phyloP scores from a whole-genome alignment of 1,140 invertebrate genomes.

The Rhyacophila brunnea region DNA sequence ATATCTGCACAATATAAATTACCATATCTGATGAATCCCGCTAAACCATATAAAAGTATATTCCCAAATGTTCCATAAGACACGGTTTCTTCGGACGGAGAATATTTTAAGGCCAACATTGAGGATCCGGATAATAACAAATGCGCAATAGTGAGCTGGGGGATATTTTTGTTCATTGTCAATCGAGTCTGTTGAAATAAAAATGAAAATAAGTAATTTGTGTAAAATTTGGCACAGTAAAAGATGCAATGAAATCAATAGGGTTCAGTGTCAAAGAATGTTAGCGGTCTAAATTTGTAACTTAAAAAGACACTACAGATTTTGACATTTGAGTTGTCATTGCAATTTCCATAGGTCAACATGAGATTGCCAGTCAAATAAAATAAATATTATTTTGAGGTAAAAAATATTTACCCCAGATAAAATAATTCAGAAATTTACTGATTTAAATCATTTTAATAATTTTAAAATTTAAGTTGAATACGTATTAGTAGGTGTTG shows the following conservation, averaged over 20 bases:
- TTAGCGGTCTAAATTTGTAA: slow-evolving; percentile 12
- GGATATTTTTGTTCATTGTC: slow-evolving; percentile 21
- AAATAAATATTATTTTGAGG: too few species aligned
- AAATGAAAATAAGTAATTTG: too few species aligned
- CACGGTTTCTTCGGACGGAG: slow-evolving; percentile 17
- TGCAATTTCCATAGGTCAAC: neutral
- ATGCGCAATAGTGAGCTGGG: slow-evolving; percentile 23
- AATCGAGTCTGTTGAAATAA: too few species aligned
- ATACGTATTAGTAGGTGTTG: too few species aligned
- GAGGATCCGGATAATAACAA: slow-evolving; percentile 19
- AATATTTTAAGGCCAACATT: slow-evolving; percentile 27
- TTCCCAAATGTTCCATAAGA: slow-evolving; percentile 29
- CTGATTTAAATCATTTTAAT: too few species aligned
- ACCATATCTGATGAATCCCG: slow-evolving; percentile 31
- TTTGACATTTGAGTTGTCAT: slow-evolving; percentile 17
- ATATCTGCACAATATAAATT: slow-evolving; percentile 8
- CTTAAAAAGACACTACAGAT: slow-evolving; percentile 10
- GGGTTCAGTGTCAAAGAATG: neutral
- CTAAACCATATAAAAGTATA: slow-evolving; percentile 28
- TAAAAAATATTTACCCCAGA: too few species aligned
- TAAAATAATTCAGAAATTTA: too few species aligned
- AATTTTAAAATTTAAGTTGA: too few species aligned
- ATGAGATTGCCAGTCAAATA: too few species aligned
- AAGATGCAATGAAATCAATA: too few species aligned
- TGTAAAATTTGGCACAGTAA: too few species aligned